phyloP scores from a whole-genome alignment of 2,888 invertebrate genomes.

The Melikaiella ostensackeni region DNA sequence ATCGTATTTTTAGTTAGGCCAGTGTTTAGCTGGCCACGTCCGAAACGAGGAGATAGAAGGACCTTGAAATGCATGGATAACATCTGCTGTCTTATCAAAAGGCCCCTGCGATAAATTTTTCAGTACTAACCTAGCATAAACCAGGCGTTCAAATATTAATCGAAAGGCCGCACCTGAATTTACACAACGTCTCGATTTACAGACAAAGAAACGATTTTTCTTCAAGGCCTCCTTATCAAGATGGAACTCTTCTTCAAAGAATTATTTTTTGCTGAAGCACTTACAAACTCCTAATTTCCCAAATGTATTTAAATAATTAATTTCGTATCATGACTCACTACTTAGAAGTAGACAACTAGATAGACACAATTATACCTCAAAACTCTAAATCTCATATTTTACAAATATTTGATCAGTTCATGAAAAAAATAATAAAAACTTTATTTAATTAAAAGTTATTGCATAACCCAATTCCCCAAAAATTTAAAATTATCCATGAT shows the following conservation, averaged over 20 bases:
- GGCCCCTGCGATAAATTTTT: conserved; percentile 69
- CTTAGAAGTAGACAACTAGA: neutral
- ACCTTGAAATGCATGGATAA: conserved; percentile 77
- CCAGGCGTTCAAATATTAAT: conserved; percentile 76
- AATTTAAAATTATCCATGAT: neutral
- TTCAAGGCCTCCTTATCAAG: conserved; percentile 26
- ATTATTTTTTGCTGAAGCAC: neutral
- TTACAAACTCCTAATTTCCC: neutral
- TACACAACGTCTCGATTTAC: conserved; percentile 58
- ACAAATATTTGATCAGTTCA: too few species aligned
- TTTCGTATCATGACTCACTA: neutral
- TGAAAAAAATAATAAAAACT: too few species aligned
- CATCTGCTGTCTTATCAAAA: conserved; percentile 76
- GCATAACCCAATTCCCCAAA: neutral
- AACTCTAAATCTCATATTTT: neutral
- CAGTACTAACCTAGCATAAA: conserved; percentile 77
- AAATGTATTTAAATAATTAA: neutral
- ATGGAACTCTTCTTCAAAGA: neutral
- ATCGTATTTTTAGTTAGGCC: conserved; percentile 75
- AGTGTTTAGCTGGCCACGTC: conserved; percentile 76
- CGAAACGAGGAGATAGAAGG: conserved; percentile 70
- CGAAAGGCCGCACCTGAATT: conserved; percentile 73
- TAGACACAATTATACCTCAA: neutral
- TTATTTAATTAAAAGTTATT: neutral
- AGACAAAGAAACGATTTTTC: conserved; percentile 25